phyloP scores from a whole-genome alignment of 2,113 vertebrate species.

The Lontra canadensis region DNA sequence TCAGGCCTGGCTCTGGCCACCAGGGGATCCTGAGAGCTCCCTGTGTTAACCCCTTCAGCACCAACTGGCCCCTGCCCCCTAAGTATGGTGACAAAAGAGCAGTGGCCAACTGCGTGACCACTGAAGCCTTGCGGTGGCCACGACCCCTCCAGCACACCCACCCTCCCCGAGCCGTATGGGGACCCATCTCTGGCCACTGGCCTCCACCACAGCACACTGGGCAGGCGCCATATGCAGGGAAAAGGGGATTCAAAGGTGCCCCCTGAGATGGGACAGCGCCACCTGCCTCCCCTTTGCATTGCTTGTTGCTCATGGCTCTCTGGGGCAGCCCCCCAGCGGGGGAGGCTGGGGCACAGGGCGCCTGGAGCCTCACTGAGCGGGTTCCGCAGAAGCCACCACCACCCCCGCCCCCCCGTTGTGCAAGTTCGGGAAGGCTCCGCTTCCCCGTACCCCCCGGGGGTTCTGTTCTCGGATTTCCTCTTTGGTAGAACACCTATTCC shows the following conservation, averaged over 20 bases:
- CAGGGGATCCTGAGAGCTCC: too few relatives aligned
- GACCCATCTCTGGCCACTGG: background rate
- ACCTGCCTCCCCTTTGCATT: fast-evolving
- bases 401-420: fast-evolving
- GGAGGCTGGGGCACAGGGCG: background rate
- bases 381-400: fast-evolving
- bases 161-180: fast-evolving
- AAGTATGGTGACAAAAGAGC: too few relatives aligned
- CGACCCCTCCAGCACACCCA: background rate
- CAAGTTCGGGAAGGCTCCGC: background rate
- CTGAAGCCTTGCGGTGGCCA: background rate
- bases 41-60: background rate
- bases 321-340: background rate
- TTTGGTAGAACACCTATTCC: background rate
- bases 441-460: background rate
- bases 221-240: background rate
- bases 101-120: too few relatives aligned
- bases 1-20: too few relatives aligned
- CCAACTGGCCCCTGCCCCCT: fast-evolving
- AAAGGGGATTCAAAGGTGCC: background rate
- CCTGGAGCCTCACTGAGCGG: fast-evolving
- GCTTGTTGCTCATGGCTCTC: background rate
- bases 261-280: background rate
- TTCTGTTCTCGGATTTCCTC: background rate
- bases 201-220: background rate